Evolutionary conservation across 2,797 vertebrate genomes (phyloP), one percentile per base, ranked within the genome.

Genomic region (Acanthurus lineatus): DNA sequence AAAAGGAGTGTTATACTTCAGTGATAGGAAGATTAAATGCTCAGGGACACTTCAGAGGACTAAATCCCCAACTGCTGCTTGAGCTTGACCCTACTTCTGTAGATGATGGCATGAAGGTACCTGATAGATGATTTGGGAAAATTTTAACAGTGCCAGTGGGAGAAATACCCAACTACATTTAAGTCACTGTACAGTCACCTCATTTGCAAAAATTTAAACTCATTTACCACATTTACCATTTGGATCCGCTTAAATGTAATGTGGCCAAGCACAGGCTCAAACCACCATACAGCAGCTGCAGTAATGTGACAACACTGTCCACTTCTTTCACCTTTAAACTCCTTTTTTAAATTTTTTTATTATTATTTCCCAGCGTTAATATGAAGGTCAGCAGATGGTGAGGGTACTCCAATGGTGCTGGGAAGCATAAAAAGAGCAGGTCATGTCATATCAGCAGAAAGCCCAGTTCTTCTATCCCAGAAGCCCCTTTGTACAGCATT

Each of bases 331-430:
- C 69, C 73, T 77, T 71, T 54, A 74, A 51, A 82, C 60, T 45
- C 53, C 63, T 32, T 32, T 32, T 32, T 32, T 32, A 25, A 25
- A 6, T 45, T 15, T 15, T 45, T 45, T 45, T 51, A 79, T 78
- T 58, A 52, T 42, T 60, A 42, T 70, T 66, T 49, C 64, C 25
- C 49, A 35, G 57, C 38, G 70, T 87, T 80, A 59, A 83, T 28
- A 40, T 51, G 25, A 81, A 90, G 80, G 79, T 90, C 85, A 70
- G 69, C 79, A 88, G 82, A 87, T 87, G 85, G 68, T n/a, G 64
- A 75, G 61, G 61, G 62, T 74, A 68, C 64, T 77, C 66, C 64
- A 58, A 73, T 44, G 6, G n/a, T 22, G 51, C 47, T 44, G 22
- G 48, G 42, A 73, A 66, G 60, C 28, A 61, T 73, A 56, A 69